Percentiles rank a stretch among this genome's conserved stretches.
Conservation (phyloP, 2,113 vertebrate species). For the Numenius arquata region DNA sequence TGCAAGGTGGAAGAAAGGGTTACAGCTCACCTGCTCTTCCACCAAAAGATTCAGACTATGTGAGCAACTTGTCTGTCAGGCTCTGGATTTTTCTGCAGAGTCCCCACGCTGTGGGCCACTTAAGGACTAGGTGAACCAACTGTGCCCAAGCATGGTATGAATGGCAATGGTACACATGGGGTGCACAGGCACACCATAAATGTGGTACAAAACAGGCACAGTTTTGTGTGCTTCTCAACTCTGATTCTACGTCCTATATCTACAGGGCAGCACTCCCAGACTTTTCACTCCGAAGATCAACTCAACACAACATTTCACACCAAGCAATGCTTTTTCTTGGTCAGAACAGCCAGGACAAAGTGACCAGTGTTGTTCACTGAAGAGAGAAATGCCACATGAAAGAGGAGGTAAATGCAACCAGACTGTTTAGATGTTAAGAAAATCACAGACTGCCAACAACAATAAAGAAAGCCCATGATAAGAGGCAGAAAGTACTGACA, state of each 20-base stretch:
- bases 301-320: not conserved
- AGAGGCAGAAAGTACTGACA: not conserved
- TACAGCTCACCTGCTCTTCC: not conserved
- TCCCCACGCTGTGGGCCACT: not conserved
- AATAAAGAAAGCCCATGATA: not conserved
- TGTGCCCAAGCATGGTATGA: not conserved
- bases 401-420: not conserved
- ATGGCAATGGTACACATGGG: fast-evolving
- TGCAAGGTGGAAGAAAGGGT: slow-evolving; percentile 53
- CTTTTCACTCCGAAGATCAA: not conserved
- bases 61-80: not conserved
- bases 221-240: not conserved
- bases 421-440: not conserved
- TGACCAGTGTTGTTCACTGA: not conserved
- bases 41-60: not conserved
- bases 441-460: not conserved
- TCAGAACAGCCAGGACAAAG: not conserved
- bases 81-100: not conserved
- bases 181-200: not conserved
- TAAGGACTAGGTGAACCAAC: not conserved
- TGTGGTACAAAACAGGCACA: not conserved
- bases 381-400: not conserved
- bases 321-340: not conserved
- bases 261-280: not conserved
- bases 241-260: not conserved